These are phyloP conservation scores for Rutilus rutilus DNA, from an alignment of 2,113 vertebrate species.

Conservation along the genomic window DNA sequence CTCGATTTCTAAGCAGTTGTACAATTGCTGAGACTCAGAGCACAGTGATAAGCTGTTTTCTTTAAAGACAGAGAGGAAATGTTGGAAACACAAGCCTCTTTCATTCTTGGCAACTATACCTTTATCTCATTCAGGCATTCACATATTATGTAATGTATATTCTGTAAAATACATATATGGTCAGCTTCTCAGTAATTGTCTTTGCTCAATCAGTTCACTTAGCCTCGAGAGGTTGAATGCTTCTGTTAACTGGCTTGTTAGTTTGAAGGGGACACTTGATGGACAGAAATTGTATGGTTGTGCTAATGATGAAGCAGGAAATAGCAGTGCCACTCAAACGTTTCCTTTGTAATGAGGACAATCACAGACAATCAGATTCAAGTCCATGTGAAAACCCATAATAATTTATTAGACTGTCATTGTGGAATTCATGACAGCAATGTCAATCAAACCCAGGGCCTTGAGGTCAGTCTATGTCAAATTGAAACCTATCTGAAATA, in stretches of 20 bases:
- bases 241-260: slow-evolving; percentile 34
- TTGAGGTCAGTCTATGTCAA: neutral
- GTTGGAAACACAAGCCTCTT: slow-evolving; percentile 20
- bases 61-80: slow-evolving; percentile 4
- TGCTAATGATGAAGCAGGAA: slow-evolving; percentile 38
- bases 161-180: neutral
- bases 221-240: slow-evolving; percentile 16
- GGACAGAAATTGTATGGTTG: slow-evolving; percentile 38
- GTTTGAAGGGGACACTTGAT: slow-evolving; percentile 35
- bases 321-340: slow-evolving; percentile 37
- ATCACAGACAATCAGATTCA: slow-evolving; percentile 14
- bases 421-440: neutral
- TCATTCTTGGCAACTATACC: neutral
- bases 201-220: slow-evolving; percentile 22
- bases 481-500: neutral
- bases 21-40: slow-evolving; percentile 16
- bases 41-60: slow-evolving; percentile 1
- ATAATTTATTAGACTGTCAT: slow-evolving; percentile 21
- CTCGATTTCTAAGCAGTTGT: slow-evolving; percentile 30
- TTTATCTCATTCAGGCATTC: neutral
- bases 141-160: neutral
- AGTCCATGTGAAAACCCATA: slow-evolving; percentile 5
- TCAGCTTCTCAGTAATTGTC: neutral
- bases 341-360: neutral
- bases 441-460: neutral